These are phyloP conservation scores for Etia nguti DNA, from an alignment of 2,113 vertebrate genomes.

Conservation along the genomic window DNA sequence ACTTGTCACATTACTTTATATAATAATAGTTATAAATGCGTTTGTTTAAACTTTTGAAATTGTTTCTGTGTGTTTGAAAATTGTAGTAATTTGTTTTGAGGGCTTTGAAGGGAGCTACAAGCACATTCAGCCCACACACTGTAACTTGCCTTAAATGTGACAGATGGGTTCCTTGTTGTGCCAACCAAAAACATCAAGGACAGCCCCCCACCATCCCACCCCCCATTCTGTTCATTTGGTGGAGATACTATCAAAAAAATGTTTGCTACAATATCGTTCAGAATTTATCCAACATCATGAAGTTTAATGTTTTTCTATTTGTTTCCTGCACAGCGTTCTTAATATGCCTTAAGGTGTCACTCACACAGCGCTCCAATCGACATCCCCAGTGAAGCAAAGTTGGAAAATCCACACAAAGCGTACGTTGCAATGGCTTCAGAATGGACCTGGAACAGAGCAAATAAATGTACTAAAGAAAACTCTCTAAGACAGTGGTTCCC, in stretches of 20 bases:
- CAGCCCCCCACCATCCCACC: not conserved
- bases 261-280: not conserved
- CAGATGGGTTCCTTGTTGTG: not conserved
- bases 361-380: slow-evolving; percentile 79
- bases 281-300: not conserved
- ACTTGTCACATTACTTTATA: not conserved
- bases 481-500: too few species aligned
- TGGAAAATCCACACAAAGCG: slow-evolving; percentile 87
- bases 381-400: slow-evolving; percentile 81
- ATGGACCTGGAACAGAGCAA: slow-evolving; percentile 68
- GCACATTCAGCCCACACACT: not conserved
- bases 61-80: not conserved
- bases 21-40: not conserved
- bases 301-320: not conserved
- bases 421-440: slow-evolving; percentile 88
- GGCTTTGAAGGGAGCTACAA: not conserved
- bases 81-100: not conserved
- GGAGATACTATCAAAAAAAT: not conserved
- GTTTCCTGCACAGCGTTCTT: not conserved
- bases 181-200: not conserved
- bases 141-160: not conserved
- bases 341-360: slow-evolving; percentile 16
- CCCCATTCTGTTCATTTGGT: not conserved
- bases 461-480: not conserved
- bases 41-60: not conserved